These are phyloP conservation scores for Muricea muricata DNA, from an alignment of 92 coral and sea anemone species.

Conservation along the genomic window DNA sequence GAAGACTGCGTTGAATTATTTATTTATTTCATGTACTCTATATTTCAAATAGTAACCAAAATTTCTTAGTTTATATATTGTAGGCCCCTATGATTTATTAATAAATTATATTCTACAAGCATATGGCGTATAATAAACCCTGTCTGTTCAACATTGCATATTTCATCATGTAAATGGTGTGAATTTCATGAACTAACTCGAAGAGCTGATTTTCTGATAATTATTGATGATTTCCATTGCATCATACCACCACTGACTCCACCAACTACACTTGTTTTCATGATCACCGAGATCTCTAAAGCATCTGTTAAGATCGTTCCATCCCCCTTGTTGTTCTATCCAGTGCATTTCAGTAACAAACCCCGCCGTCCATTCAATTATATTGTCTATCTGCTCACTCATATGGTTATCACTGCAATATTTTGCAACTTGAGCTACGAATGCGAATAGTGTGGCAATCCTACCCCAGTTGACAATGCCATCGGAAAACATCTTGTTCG, in stretches of 20 bases:
- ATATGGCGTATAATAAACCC: too few species aligned
- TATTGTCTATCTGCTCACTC: slow-evolving; percentile 83
- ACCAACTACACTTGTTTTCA: neutral
- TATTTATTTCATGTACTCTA: too few species aligned
- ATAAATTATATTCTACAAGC: too few species aligned
- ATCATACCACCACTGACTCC: neutral
- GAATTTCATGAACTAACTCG: too few species aligned
- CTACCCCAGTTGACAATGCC: slow-evolving; percentile 96
- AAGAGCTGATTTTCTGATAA: too few species aligned
- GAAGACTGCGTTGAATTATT: too few species aligned
- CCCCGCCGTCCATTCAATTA: slow-evolving; percentile 85
- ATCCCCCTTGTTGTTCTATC: slow-evolving; percentile 95
- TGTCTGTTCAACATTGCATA: too few species aligned
- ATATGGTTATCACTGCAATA: slow-evolving; percentile 89
- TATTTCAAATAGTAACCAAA: too few species aligned
- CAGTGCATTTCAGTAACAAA: slow-evolving; percentile 82
- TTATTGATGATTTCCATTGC: too few species aligned
- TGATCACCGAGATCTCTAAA: neutral
- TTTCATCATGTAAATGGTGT: too few species aligned
- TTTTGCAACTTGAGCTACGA: slow-evolving; percentile 91
- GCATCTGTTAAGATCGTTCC: slow-evolving; percentile 44
- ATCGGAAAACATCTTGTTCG: slow-evolving; percentile 90
- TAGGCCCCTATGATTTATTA: too few species aligned
- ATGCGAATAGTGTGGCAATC: slow-evolving; percentile 88
- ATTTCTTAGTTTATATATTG: too few species aligned